A percentile compares a stretch with the other conserved stretches of the same genome.
Evolutionary conservation across 2,797 vertebrate genomes (phyloP).

Genomic region (Otolemur crassicaudatus): DNA sequence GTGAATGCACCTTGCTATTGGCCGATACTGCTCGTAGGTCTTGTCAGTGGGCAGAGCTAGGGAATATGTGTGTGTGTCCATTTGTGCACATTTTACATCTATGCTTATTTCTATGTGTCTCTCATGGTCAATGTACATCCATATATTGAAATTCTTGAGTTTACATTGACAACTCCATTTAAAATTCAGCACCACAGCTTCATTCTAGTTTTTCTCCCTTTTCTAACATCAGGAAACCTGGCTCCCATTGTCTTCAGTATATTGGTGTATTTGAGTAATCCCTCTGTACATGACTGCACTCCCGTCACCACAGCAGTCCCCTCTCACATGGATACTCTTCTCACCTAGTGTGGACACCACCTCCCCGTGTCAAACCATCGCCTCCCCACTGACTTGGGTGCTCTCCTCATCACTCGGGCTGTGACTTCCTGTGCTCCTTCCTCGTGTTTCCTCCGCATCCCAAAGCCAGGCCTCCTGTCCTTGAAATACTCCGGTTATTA

Average conservation of each 20-base stretch:
- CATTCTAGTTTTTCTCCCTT: neutral
- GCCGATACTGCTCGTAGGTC: neutral
- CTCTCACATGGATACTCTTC: neutral
- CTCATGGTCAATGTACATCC: neutral
- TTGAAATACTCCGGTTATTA: neutral
- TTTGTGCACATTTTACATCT: neutral
- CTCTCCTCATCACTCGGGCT: neutral
- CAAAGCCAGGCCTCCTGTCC: neutral
- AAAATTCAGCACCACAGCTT: neutral
- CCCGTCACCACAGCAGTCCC: accelerated
- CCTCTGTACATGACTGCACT: neutral
- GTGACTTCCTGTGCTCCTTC: neutral
- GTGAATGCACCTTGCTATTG: neutral
- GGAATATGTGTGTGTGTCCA: neutral
- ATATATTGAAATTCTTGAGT: neutral
- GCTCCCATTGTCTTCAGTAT: neutral
- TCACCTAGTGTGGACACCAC: too few relatives aligned
- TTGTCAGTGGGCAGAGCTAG: neutral
- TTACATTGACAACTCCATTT: neutral
- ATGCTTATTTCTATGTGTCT: neutral
- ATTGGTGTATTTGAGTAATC: neutral
- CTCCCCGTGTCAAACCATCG: neutral
- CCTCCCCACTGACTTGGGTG: neutral
- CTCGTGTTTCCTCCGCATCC: neutral
- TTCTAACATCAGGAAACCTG: neutral